These are phyloP conservation scores for Indicator indicator DNA, from an alignment of 2,113 vertebrate genomes.

Conservation along the genomic window DNA sequence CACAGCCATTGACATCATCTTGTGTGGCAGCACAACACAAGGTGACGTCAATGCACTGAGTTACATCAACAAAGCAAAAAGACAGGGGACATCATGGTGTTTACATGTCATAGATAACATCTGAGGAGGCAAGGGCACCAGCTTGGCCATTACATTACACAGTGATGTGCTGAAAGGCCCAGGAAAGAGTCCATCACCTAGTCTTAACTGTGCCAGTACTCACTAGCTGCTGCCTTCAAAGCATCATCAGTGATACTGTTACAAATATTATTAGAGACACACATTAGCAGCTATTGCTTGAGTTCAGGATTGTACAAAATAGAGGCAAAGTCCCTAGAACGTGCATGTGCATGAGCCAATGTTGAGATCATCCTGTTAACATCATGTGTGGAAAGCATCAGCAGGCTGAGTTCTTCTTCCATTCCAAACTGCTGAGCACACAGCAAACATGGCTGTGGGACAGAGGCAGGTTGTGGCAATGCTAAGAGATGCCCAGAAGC, in stretches of 20 bases:
- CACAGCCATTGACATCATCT: neutral
- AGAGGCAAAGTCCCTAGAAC: neutral
- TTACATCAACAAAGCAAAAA: neutral
- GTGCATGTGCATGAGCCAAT: neutral
- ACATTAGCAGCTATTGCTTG: neutral
- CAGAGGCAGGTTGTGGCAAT: neutral
- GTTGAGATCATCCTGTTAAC: neutral
- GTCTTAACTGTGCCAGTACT: neutral
- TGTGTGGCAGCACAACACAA: rapidly evolving
- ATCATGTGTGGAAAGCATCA: neutral
- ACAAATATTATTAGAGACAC: neutral
- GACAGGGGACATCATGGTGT: neutral
- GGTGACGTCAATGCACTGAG: neutral
- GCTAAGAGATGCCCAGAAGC: neutral
- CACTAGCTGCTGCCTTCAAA: neutral
- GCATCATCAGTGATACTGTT: neutral
- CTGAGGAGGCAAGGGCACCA: neutral
- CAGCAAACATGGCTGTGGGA: neutral
- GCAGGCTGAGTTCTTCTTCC: neutral
- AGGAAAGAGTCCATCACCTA: neutral
- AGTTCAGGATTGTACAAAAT: neutral
- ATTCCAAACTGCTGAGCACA: rapidly evolving
- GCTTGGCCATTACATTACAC: neutral
- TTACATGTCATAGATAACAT: neutral
- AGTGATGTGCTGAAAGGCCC: neutral